A percentile compares a stretch with the other conserved stretches of the same genome.
phyloP scores from a whole-genome alignment of 2,888 invertebrate species.

The Agapetus fuscipes region DNA sequence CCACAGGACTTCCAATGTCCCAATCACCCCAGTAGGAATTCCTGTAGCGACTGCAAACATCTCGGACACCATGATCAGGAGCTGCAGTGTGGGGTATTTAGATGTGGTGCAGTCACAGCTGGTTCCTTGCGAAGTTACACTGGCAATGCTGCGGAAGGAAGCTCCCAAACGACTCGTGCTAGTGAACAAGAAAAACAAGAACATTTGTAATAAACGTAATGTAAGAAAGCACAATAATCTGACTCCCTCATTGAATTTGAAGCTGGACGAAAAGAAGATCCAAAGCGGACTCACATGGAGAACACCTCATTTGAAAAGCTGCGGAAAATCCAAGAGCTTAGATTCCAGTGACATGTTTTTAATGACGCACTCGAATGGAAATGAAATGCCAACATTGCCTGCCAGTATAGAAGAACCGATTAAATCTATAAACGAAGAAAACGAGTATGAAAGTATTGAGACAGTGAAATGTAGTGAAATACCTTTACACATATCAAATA shows the following conservation, averaged over 20 bases:
- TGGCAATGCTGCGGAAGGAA: conserved; percentile 61
- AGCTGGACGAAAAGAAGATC: too few relatives aligned
- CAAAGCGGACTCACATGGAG: conserved; percentile 20
- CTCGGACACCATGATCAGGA: conserved; percentile 64
- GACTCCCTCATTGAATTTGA: conserved; percentile 24
- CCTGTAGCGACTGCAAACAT: conserved; percentile 37
- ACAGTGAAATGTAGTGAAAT: conserved; percentile 5
- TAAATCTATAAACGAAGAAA: conserved; percentile 27
- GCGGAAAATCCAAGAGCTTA: conserved; percentile 73
- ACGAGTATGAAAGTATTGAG: conserved; percentile 23
- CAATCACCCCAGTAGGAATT: conserved; percentile 50
- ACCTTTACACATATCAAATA: conserved; percentile 9
- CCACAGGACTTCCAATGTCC: conserved; percentile 49
- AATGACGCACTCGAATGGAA: conserved; percentile 37
- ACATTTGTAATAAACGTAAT: conserved; percentile 33
- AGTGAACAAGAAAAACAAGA: conserved; percentile 56
- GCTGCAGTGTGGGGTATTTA: conserved; percentile 82
- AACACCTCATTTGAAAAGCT: conserved; percentile 51
- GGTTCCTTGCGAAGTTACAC: conserved; percentile 63
- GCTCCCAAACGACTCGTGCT: conserved; percentile 68
- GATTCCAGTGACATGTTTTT: conserved; percentile 75
- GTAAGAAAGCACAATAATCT: conserved; percentile 29
- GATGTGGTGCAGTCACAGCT: conserved; percentile 71
- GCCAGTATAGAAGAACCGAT: conserved; percentile 26
- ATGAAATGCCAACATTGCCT: conserved; percentile 30